Base-by-base conservation (phyloP, 2,888 invertebrate species). In the Pseudococcus jackbeardsleyi region DNA sequence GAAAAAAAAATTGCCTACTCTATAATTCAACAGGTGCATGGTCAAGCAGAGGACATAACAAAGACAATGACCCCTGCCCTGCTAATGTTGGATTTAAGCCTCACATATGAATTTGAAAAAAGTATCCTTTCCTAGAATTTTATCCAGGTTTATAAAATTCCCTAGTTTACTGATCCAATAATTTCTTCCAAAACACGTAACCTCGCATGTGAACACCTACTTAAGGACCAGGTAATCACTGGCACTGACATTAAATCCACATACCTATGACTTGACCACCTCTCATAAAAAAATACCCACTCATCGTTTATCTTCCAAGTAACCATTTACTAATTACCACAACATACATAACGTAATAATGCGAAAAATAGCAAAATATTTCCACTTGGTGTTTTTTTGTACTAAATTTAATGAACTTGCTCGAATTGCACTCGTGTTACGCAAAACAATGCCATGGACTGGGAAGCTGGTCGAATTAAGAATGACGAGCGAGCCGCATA, bases 341-440 rank as follows among this genome's bases (percentile, higher is more conserved):
- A 64, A 59, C 22, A 22, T 22, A 22, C 64, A 64, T 64, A 64
- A 22, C 42, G 42, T 64, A 33, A 72, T 33, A 33, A 33, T 72
- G 26, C 17, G 33, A 72, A 72, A 72, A 72, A 72, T 72, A 17
- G 33, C 33, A 72, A 33, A 72, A 33, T 72, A 39, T 33, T 33
- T 72, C 33, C 17, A 42, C 5, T 42, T 5, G 26, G 26, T 3
- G 17, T 17, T 33, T 33, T 33, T 33, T 33, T 33, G 26, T 72
- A 11, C 33, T 15, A 72, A 72, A 72, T 72, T 26, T 72, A 72
- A 33, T 72, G 33, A 72, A 72, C 17, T 72, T 72, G 5, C 33
- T 72, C 72, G 72, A 72, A 72, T 72, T 68, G 17, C 17, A 33
- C 17, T 33, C 72, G 33, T 72, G 33, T 72, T 72, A 33, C 33